Base-by-base conservation (phyloP, 2,797 vertebrate genomes). In the Centroberyx gerrardi region DNA sequence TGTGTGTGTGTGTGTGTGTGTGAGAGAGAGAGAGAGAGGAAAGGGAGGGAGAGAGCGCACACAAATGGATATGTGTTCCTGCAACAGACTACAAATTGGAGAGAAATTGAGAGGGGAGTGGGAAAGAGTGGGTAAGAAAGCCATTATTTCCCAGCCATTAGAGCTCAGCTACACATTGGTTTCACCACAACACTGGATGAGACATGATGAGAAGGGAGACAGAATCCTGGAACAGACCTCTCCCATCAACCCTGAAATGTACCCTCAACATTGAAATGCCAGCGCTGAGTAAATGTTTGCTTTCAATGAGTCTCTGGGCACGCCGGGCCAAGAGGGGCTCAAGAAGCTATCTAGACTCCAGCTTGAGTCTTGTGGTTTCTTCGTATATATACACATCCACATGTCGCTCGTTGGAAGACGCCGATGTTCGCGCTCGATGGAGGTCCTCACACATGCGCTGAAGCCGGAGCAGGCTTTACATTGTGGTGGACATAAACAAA, bases 221-320 rank as follows among this genome's bases (percentile, higher is more conserved):
- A 48, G 44, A 46, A 46, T 15, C 44, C 44, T 46, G 44, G 49
- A 75, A 38, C 71, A 80, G 74, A 29, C 52, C 49, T 74, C 62
- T 54, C 18, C 61, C 67, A 59, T 78, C 67, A 68, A 2, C 38
- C 40, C 27, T 29, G 52, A 69, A 14, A 36, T 65, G 8, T 64
- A 18, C 60, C 69, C n/a, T 62, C 64, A 7, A 31, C 31, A 66
- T 75, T 70, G 68, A 75, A 79, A 68, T 14, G 17, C 9, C 72
- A 68, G 52, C 1, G 2, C 56, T 74, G 77, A 71, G 82, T 88
- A 90, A 90, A 89, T 81, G 81, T 83, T 90, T 91, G 72, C 62
- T 72, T 80, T 87, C 67, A 49, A 22, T 66, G n/a, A 29, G 65
- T 65, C 67, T 72, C 27, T 51, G 65, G 49, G 70, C 14, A 12